Base-by-base conservation (phyloP, 2,888 invertebrate genomes). In the Xanthorhoe spadicearia region DNA sequence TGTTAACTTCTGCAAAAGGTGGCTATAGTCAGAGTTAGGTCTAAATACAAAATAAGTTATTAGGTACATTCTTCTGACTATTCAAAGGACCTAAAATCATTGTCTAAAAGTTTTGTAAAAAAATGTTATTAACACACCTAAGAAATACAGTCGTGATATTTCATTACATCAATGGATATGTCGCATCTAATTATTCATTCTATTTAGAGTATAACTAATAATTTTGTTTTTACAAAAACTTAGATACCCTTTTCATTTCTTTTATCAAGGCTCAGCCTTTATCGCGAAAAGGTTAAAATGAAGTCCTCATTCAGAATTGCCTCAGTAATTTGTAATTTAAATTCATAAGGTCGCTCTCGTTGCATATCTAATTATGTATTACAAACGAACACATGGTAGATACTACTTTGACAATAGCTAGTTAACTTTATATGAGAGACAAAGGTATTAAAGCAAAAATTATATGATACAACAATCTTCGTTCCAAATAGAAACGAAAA, bases 271-370 rank as follows among this genome's bases (percentile, higher is more conserved):
- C 53, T 38, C 32, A 46, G 17, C 17, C 28, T 53, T 62, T 62
- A 62, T 66, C 59, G 17, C 23, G 50, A 59, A 66, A 66, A 55
- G 46, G 50, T 52, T 64, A 23, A 60, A 61, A 66, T 61, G 17
- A 54, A 49, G 19, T 62, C 32, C 58, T 62, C 58, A 59, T 66
- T 63, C 17, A 53, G 48, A 48, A 28, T 57, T 60, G 32, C 48
- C 61, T 50, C 32, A 8, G 50, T 62, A 62, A 66, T 66, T 43
- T 63, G 63, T 62, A 46, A 66, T 66, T 62, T 62, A 66, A 58
- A 66, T 66, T 66, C 61, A 59, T 58, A 63, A 58, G 52, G 57
- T 61, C 35, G 48, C 46, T 35, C 48, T 48, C 35, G 46, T 58
- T 63, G 57, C 52, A 63, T 57, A 63, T 63, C 63, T 63, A 63